A percentile compares a stretch with the other conserved stretches of the same genome.
Evolutionary conservation across 2,888 invertebrate genomes (phyloP).

Genomic region (Lithophane semibrunnea): DNA sequence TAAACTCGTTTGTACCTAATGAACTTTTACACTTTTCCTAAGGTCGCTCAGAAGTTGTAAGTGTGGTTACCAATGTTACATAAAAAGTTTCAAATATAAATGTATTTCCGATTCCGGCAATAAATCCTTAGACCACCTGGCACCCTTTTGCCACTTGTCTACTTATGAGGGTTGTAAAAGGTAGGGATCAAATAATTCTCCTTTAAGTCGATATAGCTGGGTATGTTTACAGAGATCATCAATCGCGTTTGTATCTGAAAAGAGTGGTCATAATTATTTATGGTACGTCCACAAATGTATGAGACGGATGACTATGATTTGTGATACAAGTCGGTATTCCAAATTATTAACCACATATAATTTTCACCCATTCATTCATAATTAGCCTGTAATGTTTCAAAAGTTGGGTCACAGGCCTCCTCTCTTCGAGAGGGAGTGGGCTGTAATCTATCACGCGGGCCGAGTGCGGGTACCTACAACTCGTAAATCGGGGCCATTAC

Average conservation of each 20-base stretch:
- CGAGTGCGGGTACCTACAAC: too few species aligned
- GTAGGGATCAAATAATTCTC: constrained; percentile 3
- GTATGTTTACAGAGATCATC: not conserved
- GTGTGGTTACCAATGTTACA: constrained; percentile 13
- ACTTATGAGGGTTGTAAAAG: not conserved
- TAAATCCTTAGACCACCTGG: constrained; percentile 30
- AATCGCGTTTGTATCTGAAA: not conserved
- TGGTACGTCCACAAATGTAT: too few species aligned
- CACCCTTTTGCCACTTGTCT: not conserved
- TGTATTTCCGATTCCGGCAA: not conserved
- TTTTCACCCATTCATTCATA: too few species aligned
- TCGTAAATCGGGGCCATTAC: too few species aligned
- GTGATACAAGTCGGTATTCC: not conserved
- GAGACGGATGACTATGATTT: too few species aligned
- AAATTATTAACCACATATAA: not conserved
- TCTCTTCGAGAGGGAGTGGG: too few species aligned
- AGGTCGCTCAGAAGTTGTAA: constrained; percentile 27
- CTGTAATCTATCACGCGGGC: too few species aligned
- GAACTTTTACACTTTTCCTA: constrained; percentile 21
- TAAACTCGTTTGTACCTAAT: constrained; percentile 34
- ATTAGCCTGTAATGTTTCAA: too few species aligned
- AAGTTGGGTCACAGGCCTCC: too few species aligned
- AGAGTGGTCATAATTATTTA: too few species aligned
- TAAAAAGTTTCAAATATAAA: constrained; percentile 5
- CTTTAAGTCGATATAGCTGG: not conserved